phyloP scores from a whole-genome alignment of 1,140 invertebrate genomes.

The Adelges cooleyi region DNA sequence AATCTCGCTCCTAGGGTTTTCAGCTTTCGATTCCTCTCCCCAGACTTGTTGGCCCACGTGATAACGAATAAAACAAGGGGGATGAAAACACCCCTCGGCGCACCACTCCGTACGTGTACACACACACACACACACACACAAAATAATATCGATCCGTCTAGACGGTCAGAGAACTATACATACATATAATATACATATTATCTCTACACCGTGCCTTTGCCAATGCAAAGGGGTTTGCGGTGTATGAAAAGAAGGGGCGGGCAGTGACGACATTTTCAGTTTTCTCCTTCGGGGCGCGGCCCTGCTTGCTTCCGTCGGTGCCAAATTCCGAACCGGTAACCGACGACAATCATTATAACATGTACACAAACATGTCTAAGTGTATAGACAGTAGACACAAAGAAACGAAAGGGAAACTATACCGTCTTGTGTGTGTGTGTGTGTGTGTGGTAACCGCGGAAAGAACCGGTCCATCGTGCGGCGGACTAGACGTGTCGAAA shows the following conservation, averaged over 20 bases:
- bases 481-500: conserved; percentile 14
- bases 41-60: not conserved
- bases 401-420: conserved; percentile 5
- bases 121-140: not conserved
- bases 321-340: conserved; percentile 3
- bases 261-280: not conserved
- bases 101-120: not conserved
- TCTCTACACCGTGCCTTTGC: not conserved
- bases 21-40: not conserved
- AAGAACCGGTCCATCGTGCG: conserved; percentile 18
- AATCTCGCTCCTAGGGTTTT: not conserved
- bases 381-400: too few relatives aligned
- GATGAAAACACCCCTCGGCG: not conserved
- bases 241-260: too few relatives aligned
- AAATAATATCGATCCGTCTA: conserved; percentile 26
- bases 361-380: not conserved
- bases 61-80: not conserved
- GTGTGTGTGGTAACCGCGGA: conserved; percentile 8
- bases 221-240: not conserved
- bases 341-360: not conserved
- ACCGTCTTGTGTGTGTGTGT: not conserved
- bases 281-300: not conserved
- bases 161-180: conserved; percentile 21
- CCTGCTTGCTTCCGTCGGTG: not conserved
- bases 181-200: too few relatives aligned